Percentiles rank a stretch among this genome's conserved stretches.
These are phyloP conservation scores for Drosophila sulfurigaster DNA, from an alignment of 1,140 invertebrate genomes.

Conservation along the genomic window DNA sequence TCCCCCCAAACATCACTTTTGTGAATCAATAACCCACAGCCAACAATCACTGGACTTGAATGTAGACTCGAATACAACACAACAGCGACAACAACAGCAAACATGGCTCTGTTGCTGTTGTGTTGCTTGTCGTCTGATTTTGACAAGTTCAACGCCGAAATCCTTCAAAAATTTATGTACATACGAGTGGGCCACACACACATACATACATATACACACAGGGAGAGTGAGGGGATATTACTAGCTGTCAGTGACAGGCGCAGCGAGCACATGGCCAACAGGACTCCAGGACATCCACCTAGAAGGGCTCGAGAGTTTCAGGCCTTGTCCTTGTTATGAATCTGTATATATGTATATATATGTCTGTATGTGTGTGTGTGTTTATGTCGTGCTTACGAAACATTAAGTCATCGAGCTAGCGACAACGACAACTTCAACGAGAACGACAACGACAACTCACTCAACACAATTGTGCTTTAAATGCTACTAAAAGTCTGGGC, in stretches of 20 bases:
- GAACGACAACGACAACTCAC: constrained; percentile 41
- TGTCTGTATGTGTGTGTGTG: constrained; percentile 37
- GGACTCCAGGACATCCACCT: constrained; percentile 27
- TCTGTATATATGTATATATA: constrained; percentile 24
- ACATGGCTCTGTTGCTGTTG: constrained; percentile 23
- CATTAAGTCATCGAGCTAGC: constrained; percentile 72
- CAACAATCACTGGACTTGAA: constrained; percentile 30
- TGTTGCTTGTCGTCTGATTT: constrained; percentile 67
- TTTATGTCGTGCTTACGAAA: constrained; percentile 74
- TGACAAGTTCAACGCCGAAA: constrained; percentile 84
- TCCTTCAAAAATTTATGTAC: constrained; percentile 82
- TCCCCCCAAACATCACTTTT: not conserved
- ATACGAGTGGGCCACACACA: constrained; percentile 33
- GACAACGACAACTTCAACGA: constrained; percentile 42
- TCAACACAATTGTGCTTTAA: constrained; percentile 62
- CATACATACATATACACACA: constrained; percentile 7
- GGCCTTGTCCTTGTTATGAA: constrained; percentile 53
- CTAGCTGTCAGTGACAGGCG: constrained; percentile 67
- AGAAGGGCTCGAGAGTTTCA: constrained; percentile 31
- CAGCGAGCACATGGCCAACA: constrained; percentile 36
- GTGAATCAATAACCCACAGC: constrained; percentile 63
- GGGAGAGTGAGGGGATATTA: constrained; percentile 8
- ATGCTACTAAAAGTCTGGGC: constrained; percentile 34
- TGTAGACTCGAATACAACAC: not conserved
- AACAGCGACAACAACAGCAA: constrained; percentile 30